phyloP scores from a whole-genome alignment of 2,113 vertebrate species.

The Siniperca knerii region DNA sequence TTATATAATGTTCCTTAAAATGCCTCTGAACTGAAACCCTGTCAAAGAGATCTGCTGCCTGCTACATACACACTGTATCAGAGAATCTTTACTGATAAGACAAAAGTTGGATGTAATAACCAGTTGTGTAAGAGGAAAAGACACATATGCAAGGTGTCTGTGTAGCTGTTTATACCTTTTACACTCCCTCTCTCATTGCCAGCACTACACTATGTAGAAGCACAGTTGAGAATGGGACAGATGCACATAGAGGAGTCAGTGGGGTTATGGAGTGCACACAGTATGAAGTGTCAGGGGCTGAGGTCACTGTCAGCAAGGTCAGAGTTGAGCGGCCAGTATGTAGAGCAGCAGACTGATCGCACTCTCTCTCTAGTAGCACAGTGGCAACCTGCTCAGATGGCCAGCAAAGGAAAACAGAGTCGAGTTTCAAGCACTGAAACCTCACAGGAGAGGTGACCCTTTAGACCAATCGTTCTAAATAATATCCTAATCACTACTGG shows the following conservation, averaged over 20 bases:
- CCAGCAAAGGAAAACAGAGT: conserved; percentile 9
- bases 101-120: background rate
- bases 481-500: background rate
- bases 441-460: background rate
- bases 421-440: conserved; percentile 11
- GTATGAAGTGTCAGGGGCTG: conserved; percentile 30
- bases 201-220: conserved; percentile 18
- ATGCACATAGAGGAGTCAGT: conserved; percentile 12
- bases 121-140: background rate
- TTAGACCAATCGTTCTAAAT: background rate
- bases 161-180: background rate
- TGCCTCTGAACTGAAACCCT: conserved; percentile 15
- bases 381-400: conserved; percentile 14
- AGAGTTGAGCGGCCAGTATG: conserved; percentile 39
- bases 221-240: conserved; percentile 23
- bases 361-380: conserved; percentile 34
- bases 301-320: conserved; percentile 70
- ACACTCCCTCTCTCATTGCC: background rate
- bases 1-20: conserved; percentile 13
- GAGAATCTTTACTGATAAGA: background rate
- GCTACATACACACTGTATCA: background rate
- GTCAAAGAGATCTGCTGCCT: background rate
- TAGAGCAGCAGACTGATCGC: background rate
- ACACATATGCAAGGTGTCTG: background rate
- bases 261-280: conserved; percentile 54